Conservation (phyloP, 2,888 invertebrate species). For the Nomada flava region DNA sequence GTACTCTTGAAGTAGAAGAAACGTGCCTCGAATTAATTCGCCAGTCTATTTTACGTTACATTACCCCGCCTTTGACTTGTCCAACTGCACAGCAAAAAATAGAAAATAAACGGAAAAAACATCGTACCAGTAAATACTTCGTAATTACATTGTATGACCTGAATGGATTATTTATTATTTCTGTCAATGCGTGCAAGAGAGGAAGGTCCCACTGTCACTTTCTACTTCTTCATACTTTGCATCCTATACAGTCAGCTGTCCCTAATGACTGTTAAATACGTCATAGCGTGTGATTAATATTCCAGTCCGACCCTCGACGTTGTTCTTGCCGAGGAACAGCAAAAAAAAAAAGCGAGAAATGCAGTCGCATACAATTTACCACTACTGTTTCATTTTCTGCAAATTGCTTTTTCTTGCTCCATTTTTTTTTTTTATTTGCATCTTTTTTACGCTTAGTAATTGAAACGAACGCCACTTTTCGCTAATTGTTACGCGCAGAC, state of each 20-base stretch:
- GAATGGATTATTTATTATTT: conserved; percentile 46
- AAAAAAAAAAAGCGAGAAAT: conserved; percentile 13
- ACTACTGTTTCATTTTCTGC: background rate
- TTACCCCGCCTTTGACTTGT: background rate
- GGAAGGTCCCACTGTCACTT: conserved; percentile 44
- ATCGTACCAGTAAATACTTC: conserved; percentile 7
- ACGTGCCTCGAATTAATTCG: background rate
- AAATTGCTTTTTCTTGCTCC: background rate
- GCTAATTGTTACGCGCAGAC: background rate
- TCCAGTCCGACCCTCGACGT: conserved; percentile 45
- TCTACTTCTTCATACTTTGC: conserved; percentile 41
- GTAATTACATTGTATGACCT: conserved; percentile 21
- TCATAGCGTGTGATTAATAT: conserved; percentile 72
- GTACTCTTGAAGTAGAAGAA: background rate
- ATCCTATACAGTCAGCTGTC: conserved; percentile 57
- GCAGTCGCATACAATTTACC: conserved; percentile 11
- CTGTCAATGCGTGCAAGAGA: conserved; percentile 35
- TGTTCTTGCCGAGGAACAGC: conserved; percentile 33
- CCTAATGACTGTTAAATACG: conserved; percentile 71
- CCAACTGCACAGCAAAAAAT: background rate
- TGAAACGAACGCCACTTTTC: background rate
- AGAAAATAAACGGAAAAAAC: background rate
- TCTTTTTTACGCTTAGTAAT: background rate
- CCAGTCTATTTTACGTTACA: background rate
- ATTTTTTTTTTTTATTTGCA: background rate